These are phyloP conservation scores for Drosophila demipolita DNA, from an alignment of 2,888 invertebrate genomes.

Conservation along the genomic window DNA sequence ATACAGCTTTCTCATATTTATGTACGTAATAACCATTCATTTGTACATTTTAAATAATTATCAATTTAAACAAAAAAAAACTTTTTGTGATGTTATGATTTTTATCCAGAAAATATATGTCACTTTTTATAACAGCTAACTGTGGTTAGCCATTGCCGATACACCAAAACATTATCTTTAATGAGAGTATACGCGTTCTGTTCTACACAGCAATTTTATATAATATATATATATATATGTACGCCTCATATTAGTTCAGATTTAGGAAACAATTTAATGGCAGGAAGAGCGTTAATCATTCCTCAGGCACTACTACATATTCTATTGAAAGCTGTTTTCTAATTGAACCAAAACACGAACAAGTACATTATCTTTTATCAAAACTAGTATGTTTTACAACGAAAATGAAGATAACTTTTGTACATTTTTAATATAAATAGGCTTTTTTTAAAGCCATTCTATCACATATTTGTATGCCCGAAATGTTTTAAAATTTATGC, in stretches of 20 bases:
- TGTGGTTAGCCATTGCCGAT: conserved; percentile 10
- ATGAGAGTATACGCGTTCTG: conserved; percentile 5
- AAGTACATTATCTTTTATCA: conserved; percentile 12
- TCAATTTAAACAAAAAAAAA: neutral
- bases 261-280: conserved; percentile 27
- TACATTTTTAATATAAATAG: conserved; percentile 15
- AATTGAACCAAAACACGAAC: conserved; percentile 19
- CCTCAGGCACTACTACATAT: conserved; percentile 53
- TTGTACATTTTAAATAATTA: conserved; percentile 34
- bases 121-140: conserved; percentile 16
- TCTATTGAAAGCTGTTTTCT: conserved; percentile 35
- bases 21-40: conserved; percentile 14
- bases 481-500: conserved; percentile 26
- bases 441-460: conserved; percentile 29
- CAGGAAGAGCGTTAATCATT: conserved; percentile 51
- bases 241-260: conserved; percentile 35
- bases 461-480: conserved; percentile 46
- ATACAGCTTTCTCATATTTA: conserved; percentile 18
- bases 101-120: conserved; percentile 12
- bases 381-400: conserved; percentile 13
- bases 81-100: conserved; percentile 74
- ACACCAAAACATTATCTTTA: neutral
- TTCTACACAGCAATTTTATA: conserved; percentile 20
- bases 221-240: conserved; percentile 19
- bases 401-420: conserved; percentile 11